Evolutionary conservation across 2,888 invertebrate genomes (phyloP).

Genomic region (Epistrophe grossulariae): DNA sequence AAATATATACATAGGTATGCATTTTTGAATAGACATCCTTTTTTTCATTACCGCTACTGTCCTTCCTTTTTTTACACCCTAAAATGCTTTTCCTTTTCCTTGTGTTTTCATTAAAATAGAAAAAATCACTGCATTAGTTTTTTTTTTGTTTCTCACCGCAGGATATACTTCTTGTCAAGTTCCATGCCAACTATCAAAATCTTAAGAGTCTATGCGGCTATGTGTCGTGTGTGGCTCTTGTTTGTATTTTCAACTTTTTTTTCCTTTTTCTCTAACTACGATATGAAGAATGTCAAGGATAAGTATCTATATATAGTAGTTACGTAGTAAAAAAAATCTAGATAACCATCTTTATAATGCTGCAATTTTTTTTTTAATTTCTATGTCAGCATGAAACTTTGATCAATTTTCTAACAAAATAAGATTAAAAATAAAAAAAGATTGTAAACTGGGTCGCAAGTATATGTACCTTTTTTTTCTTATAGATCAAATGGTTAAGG

Average conservation of each 20-base stretch:
- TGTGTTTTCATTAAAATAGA: not conserved
- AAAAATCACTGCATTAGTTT: conserved; percentile 33
- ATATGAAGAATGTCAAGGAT: conserved; percentile 54
- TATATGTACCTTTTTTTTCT: no score
- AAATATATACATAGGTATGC: not conserved
- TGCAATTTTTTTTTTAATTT: not conserved
- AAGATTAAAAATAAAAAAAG: not conserved
- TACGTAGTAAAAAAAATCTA: not conserved
- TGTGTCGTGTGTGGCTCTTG: conserved; percentile 28
- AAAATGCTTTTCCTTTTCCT: not conserved
- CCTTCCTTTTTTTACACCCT: not conserved
- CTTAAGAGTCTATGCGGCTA: conserved; percentile 45
- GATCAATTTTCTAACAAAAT: not conserved
- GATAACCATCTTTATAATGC: not conserved
- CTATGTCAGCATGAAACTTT: not conserved
- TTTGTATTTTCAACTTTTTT: conserved; percentile 14
- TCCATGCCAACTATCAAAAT: conserved; percentile 38
- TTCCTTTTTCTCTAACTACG: not conserved
- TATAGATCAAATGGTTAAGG: no score
- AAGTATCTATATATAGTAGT: conserved; percentile 24
- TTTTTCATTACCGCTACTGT: not conserved
- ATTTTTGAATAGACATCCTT: not conserved
- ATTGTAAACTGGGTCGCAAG: no score
- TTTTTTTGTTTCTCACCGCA: conserved; percentile 17
- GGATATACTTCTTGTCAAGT: conserved; percentile 20